These are phyloP conservation scores for Mergus octosetaceus DNA, from an alignment of 2,797 vertebrate genomes.

Conservation along the genomic window DNA sequence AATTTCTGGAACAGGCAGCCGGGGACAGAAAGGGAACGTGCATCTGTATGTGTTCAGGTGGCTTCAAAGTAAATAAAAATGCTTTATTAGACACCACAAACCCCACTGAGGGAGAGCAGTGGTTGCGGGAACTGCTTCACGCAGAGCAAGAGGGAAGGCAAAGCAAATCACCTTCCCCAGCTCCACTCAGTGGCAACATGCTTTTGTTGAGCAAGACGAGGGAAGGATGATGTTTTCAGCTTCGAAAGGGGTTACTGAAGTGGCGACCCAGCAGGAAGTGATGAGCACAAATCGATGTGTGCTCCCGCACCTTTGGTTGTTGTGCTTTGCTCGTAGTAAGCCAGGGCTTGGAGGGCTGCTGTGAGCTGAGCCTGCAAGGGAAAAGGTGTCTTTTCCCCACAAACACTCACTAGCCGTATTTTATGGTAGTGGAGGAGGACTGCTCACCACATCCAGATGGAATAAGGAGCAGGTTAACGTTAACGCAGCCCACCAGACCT, in stretches of 20 bases:
- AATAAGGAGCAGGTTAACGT: not conserved
- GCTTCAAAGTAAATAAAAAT: not conserved
- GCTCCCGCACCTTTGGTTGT: not conserved
- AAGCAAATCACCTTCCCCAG: not conserved
- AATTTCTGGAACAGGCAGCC: not conserved
- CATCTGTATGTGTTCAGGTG: fast-evolving
- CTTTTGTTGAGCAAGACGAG: not conserved
- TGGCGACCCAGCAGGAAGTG: not conserved
- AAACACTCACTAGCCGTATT: fast-evolving
- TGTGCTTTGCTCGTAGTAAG: fast-evolving
- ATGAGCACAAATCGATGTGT: not conserved
- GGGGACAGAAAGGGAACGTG: not conserved
- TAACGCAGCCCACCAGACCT: not conserved
- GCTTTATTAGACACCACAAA: not conserved
- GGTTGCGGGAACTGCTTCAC: fast-evolving
- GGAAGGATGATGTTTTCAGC: not conserved
- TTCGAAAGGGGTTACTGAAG: not conserved
- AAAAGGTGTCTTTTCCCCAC: not conserved
- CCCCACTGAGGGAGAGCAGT: fast-evolving
- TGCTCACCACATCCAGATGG: not conserved
- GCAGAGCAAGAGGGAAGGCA: not conserved
- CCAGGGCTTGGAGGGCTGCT: not conserved
- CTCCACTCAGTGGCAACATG: not conserved
- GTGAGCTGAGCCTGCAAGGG: not conserved
- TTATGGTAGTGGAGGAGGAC: not conserved